phyloP scores from a whole-genome alignment of 2,888 invertebrate genomes.

The Ethmia dodecea region DNA sequence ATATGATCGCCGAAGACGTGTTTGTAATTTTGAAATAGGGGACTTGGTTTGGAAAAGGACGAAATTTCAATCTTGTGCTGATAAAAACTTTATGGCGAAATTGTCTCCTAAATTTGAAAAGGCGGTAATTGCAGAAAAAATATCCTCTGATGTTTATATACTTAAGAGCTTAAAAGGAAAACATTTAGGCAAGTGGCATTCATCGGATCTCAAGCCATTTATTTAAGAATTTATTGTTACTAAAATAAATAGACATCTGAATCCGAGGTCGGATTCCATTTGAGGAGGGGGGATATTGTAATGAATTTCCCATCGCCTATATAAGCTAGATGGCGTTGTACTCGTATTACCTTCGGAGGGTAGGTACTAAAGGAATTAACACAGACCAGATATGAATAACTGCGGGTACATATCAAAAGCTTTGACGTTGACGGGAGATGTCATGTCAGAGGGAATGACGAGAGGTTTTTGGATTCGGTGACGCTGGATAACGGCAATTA shows the following conservation, averaged over 20 bases:
- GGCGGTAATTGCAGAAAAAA: not conserved
- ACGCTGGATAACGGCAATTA: too few species aligned
- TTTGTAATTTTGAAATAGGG: not conserved
- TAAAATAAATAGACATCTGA: not conserved
- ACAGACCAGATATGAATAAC: too few species aligned
- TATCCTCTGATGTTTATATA: not conserved
- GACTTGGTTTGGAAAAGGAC: conserved; percentile 4
- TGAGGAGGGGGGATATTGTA: not conserved
- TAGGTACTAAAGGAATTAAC: too few species aligned
- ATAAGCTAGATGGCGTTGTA: too few species aligned
- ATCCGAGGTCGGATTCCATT: not conserved
- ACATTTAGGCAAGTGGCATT: conserved; percentile 2
- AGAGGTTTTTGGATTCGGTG: too few species aligned
- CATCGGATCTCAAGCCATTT: not conserved
- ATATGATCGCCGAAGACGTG: not conserved
- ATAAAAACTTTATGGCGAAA: conserved; percentile 1
- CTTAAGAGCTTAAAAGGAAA: conserved; percentile 1
- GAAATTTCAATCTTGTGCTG: not conserved
- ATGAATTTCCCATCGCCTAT: too few species aligned
- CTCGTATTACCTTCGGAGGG: too few species aligned
- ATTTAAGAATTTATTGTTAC: not conserved
- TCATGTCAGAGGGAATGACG: not conserved
- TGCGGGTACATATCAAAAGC: too few species aligned
- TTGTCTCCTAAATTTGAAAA: conserved; percentile 3
- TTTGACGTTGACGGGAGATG: too few species aligned